Evolutionary conservation across 2,113 vertebrate species (phyloP).

Genomic region (Miniopterus natalensis): DNA sequence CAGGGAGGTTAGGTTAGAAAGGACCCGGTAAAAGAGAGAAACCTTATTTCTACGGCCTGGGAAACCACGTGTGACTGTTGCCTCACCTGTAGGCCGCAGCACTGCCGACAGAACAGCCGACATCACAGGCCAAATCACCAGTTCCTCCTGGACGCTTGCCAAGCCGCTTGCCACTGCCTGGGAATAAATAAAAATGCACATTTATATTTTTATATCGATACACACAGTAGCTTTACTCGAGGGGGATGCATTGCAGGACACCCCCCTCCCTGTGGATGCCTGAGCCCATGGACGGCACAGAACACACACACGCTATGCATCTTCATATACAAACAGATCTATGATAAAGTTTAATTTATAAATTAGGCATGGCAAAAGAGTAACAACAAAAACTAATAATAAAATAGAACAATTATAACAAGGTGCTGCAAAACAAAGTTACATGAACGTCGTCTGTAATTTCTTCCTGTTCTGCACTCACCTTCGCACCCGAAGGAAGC

Average conservation of each 20-base stretch:
- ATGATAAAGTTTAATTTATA: not conserved
- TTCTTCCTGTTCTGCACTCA: too few relatives aligned
- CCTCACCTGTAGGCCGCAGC: not conserved
- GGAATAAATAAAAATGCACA: not conserved
- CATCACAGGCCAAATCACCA: not conserved
- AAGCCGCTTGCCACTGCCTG: not conserved
- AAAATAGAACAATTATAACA: not conserved
- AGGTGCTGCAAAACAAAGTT: not conserved
- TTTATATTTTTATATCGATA: not conserved
- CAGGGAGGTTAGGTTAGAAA: not conserved
- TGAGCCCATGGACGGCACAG: not conserved
- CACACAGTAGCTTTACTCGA: not conserved
- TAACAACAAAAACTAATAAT: not conserved
- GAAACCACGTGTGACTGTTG: not conserved
- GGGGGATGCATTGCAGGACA: not conserved
- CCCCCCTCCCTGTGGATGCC: too few relatives aligned
- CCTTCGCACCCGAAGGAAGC: not conserved
- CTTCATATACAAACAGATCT: not conserved
- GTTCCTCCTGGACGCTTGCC: rapidly evolving
- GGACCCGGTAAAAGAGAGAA: not conserved
- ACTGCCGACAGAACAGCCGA: not conserved
- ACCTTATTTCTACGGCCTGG: not conserved
- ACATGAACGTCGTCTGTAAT: not conserved
- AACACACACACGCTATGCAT: not conserved
- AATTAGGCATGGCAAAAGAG: not conserved